phyloP scores from a whole-genome alignment of 2,888 invertebrate species.

The Drosophila fungiperda region DNA sequence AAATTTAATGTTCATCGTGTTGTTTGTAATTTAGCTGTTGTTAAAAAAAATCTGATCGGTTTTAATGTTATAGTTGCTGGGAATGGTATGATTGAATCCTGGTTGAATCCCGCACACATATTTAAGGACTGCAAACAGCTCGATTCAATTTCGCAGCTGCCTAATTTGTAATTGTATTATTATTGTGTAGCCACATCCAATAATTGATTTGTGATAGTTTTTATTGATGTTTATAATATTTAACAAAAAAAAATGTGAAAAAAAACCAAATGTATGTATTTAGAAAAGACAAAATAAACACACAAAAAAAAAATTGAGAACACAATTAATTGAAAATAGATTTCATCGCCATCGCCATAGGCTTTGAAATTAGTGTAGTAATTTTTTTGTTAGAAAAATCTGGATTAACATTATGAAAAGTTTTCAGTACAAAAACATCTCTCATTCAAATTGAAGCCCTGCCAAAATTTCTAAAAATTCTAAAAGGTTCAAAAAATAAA shows the following conservation, averaged over 20 bases:
- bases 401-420: constrained; percentile 5
- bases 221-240: constrained; percentile 53
- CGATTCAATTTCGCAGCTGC: constrained; percentile 30
- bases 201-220: constrained; percentile 81
- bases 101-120: constrained; percentile 11
- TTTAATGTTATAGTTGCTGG: constrained; percentile 25
- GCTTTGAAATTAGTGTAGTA: constrained; percentile 23
- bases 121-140: constrained; percentile 30
- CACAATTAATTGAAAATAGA: neutral
- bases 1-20: constrained; percentile 48
- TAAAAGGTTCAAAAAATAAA: constrained; percentile 78
- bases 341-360: neutral
- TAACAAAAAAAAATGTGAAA: constrained; percentile 36
- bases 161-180: constrained; percentile 52
- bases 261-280: constrained; percentile 47
- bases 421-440: constrained; percentile 71
- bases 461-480: constrained; percentile 76
- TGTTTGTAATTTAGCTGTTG: constrained; percentile 50
- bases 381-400: constrained; percentile 1
- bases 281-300: constrained; percentile 55
- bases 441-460: constrained; percentile 70
- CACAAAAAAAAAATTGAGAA: constrained; percentile 17
- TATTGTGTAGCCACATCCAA: constrained; percentile 75
- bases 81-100: constrained; percentile 23
- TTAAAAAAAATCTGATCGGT: constrained; percentile 12